These are phyloP conservation scores for Rhysida immarginata DNA, from an alignment of 1,140 invertebrate species.

Conservation along the genomic window DNA sequence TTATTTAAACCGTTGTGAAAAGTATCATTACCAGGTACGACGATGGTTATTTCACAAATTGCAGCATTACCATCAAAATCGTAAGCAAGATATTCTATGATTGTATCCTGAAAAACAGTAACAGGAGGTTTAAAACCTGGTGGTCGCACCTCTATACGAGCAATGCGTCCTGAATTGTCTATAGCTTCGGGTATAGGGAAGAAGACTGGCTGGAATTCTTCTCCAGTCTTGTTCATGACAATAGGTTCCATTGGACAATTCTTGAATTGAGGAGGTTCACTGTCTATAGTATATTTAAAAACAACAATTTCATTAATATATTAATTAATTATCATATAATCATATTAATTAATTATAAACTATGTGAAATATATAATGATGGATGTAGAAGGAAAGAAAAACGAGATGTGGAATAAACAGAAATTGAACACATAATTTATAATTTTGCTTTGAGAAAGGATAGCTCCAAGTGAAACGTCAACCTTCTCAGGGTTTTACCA, in stretches of 20 bases:
- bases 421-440: too few relatives aligned
- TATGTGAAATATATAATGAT: too few relatives aligned
- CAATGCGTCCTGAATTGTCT: conserved; percentile 88
- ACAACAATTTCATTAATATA: too few relatives aligned
- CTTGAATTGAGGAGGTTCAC: conserved; percentile 88
- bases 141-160: conserved; percentile 76
- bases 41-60: conserved; percentile 90
- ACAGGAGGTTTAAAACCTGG: conserved; percentile 77
- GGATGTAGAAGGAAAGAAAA: too few relatives aligned
- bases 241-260: conserved; percentile 88
- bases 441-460: too few relatives aligned
- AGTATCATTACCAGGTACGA: conserved; percentile 48
- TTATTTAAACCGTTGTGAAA: neutral
- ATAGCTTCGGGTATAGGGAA: conserved; percentile 81
- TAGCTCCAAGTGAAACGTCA: too few relatives aligned
- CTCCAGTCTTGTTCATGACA: conserved; percentile 66
- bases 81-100: conserved; percentile 87
- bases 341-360: too few relatives aligned
- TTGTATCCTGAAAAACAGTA: conserved; percentile 74
- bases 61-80: conserved; percentile 95
- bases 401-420: too few relatives aligned
- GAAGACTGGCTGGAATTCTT: conserved; percentile 72
- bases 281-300: too few relatives aligned
- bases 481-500: too few relatives aligned
- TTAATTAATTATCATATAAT: too few relatives aligned